Conservation (phyloP, 2,113 vertebrate species). For the Macquaria australasica region DNA sequence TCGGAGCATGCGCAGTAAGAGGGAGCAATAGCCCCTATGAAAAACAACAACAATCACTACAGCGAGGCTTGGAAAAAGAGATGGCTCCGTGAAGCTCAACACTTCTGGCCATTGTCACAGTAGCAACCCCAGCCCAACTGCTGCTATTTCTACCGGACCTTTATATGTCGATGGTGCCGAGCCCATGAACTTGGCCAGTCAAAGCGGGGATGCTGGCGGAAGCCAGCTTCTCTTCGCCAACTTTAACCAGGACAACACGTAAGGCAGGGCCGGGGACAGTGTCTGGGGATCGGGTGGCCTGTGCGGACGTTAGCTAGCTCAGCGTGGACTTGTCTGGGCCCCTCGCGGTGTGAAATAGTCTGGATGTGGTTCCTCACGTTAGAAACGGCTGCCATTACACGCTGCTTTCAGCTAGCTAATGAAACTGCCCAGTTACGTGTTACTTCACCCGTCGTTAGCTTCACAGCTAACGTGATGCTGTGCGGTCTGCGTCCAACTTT, state of each 20-base stretch:
- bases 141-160: constrained; percentile 66
- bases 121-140: constrained; percentile 16
- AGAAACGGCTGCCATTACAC: no score
- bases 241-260: constrained; percentile 99
- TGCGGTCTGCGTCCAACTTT: constrained; percentile 56
- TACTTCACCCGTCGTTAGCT: constrained; percentile 18
- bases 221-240: constrained; percentile 98
- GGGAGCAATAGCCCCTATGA: constrained; percentile 64
- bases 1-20: constrained; percentile 75
- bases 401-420: not conserved
- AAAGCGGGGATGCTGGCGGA: constrained; percentile 94
- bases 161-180: constrained; percentile 78
- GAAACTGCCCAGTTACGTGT: not conserved
- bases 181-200: constrained; percentile 96
- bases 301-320: constrained; percentile 38
- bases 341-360: not conserved
- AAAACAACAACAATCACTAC: constrained; percentile 85
- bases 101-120: constrained; percentile 9
- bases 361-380: not conserved
- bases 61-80: constrained; percentile 41
- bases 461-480: constrained; percentile 52
- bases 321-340: not conserved
- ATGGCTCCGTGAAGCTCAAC: constrained; percentile 66
- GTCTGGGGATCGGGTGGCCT: constrained; percentile 61
- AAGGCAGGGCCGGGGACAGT: constrained; percentile 82